phyloP scores from a whole-genome alignment of 1,140 invertebrate genomes.

The Holotrichia oblita region DNA sequence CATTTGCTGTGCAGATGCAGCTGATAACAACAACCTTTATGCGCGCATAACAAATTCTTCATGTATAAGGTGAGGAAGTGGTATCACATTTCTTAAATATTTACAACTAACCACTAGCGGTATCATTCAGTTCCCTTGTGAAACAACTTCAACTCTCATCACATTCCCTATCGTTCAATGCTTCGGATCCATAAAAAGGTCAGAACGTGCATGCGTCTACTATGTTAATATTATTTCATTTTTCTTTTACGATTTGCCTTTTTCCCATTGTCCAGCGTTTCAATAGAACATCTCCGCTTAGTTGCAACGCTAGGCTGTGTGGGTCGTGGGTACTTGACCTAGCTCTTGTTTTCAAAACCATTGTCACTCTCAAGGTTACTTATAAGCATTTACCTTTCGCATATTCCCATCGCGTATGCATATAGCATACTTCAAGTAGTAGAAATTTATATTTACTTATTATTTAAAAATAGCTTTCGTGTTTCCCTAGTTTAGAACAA shows the following conservation, averaged over 20 bases:
- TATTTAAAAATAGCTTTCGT: not conserved
- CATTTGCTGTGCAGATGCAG: not conserved
- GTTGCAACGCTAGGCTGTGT: constrained; percentile 2
- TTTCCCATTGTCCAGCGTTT: constrained; percentile 17
- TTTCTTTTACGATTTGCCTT: constrained; percentile 28
- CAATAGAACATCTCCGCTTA: not conserved
- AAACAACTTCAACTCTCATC: constrained; percentile 20
- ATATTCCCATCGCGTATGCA: not conserved
- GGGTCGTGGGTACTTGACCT: constrained; percentile 32
- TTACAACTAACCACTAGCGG: constrained; percentile 3
- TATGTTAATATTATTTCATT: constrained; percentile 9
- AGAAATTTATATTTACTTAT: constrained; percentile 9
- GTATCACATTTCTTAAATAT: constrained; percentile 25
- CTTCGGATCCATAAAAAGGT: not conserved
- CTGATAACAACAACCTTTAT: constrained; percentile 8
- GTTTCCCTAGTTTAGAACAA: not conserved
- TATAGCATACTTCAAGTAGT: not conserved
- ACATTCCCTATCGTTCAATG: constrained; percentile 11
- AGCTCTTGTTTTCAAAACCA: constrained; percentile 24
- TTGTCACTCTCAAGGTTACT: constrained; percentile 28
- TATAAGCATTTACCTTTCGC: constrained; percentile 1
- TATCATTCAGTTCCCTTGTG: not conserved
- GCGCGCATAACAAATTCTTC: constrained; percentile 18
- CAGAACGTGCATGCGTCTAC: not conserved
- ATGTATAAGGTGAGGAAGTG: not conserved